A percentile compares a stretch with the other conserved stretches of the same genome.
Evolutionary conservation across 2,113 vertebrate genomes (phyloP).

Genomic region (Mustela nigripes): DNA sequence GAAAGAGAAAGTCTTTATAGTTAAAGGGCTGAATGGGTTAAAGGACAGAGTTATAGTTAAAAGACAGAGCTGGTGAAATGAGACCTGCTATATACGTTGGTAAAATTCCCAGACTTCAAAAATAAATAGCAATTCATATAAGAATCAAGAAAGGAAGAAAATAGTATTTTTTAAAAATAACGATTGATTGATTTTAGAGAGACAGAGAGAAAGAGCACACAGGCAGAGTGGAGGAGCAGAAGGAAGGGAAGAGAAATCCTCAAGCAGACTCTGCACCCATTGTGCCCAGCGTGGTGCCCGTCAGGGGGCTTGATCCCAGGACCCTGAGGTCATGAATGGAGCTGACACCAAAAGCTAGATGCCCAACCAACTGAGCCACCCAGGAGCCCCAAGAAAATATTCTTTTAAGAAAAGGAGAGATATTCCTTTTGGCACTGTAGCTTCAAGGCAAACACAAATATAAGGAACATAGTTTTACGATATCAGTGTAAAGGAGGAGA

Average conservation of each 20-base stretch:
- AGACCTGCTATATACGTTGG: neutral
- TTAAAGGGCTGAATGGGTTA: neutral
- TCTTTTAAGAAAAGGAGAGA: neutral
- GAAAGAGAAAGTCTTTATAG: neutral
- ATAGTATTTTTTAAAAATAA: neutral
- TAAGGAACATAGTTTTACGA: neutral
- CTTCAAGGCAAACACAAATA: neutral
- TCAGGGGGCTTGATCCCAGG: neutral
- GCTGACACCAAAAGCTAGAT: neutral
- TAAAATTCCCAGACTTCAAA: slow-evolving; percentile 3
- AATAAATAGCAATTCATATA: neutral
- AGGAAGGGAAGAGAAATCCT: neutral
- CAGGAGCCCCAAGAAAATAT: neutral
- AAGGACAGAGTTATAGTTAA: neutral
- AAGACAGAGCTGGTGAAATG: neutral
- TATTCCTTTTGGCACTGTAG: neutral
- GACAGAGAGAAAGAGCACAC: too few relatives aligned
- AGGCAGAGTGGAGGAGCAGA: neutral
- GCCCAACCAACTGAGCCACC: neutral
- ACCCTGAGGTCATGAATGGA: neutral
- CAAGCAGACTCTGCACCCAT: neutral
- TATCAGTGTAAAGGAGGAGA: neutral
- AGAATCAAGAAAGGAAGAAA: slow-evolving; percentile 10
- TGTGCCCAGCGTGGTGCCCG: accelerated
- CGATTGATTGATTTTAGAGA: neutral